Evolutionary conservation across 1,140 invertebrate species (phyloP).

Genomic region (Hydropsyche tenuis): DNA sequence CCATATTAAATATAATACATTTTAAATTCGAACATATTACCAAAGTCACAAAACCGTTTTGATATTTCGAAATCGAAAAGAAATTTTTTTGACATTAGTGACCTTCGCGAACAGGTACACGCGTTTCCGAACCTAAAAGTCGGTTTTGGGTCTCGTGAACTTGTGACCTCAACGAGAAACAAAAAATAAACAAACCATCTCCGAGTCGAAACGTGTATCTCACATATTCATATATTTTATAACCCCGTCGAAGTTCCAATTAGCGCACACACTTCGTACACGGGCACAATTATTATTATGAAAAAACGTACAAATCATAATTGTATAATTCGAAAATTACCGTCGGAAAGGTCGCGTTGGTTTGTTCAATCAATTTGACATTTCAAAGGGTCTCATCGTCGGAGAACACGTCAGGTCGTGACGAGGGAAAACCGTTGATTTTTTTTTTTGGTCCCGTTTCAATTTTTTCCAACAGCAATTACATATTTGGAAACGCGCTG

Average conservation of each 20-base stretch:
- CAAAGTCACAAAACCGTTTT: too few relatives aligned
- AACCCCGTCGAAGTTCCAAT: not conserved
- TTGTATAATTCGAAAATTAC: too few relatives aligned
- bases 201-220: constrained; percentile 19
- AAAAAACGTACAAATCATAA: not conserved
- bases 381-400: too few relatives aligned
- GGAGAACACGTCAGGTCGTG: too few relatives aligned
- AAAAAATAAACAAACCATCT: constrained; percentile 30
- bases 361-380: too few relatives aligned
- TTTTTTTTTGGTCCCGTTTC: not conserved
- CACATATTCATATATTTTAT: constrained; percentile 19
- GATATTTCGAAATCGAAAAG: too few relatives aligned
- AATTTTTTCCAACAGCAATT: not conserved
- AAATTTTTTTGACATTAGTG: not conserved
- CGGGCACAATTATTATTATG: not conserved
- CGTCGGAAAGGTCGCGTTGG: too few relatives aligned
- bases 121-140: constrained; percentile 20
- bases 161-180: constrained; percentile 1
- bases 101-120: constrained; percentile 24
- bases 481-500: not conserved
- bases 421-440: too few relatives aligned
- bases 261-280: not conserved
- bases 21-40: too few relatives aligned
- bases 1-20: too few relatives aligned
- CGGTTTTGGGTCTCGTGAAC: constrained; percentile 29